These are phyloP conservation scores for Hydriomena furcata DNA, from an alignment of 2,888 invertebrate species.

Conservation along the genomic window DNA sequence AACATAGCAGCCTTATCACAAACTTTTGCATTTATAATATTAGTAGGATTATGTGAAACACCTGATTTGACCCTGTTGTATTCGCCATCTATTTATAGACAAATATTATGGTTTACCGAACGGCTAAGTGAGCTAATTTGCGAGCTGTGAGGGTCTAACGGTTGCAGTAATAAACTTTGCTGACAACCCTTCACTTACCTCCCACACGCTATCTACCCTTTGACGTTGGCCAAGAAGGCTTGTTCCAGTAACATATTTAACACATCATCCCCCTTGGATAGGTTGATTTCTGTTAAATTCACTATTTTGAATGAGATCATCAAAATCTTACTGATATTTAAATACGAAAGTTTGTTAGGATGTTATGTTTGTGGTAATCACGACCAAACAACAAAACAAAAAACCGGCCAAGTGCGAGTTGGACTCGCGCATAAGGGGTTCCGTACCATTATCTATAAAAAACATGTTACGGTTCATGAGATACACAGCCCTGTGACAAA, in stretches of 20 bases:
- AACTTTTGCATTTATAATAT: not conserved
- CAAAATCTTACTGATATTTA: no score
- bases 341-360: no score
- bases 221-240: not conserved
- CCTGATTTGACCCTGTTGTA: conserved; percentile 19
- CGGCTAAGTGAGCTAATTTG: conserved; percentile 15
- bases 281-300: not conserved
- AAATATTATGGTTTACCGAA: conserved; percentile 19
- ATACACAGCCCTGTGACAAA: no score
- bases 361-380: no score
- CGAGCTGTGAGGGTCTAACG: conserved; percentile 6
- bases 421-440: no score
- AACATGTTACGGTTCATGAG: no score
- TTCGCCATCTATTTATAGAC: conserved; percentile 12
- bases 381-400: no score
- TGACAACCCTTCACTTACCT: not conserved
- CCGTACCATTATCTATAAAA: no score
- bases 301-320: no score
- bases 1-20: not conserved
- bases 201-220: conserved; percentile 3
- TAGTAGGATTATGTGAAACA: conserved; percentile 1
- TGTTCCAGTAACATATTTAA: conserved; percentile 6
- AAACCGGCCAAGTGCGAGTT: no score
- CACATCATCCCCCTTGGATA: not conserved
- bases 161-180: conserved; percentile 13